These are phyloP conservation scores for Bombyx mandarina DNA, from an alignment of 1,140 invertebrate genomes.

Conservation along the genomic window DNA sequence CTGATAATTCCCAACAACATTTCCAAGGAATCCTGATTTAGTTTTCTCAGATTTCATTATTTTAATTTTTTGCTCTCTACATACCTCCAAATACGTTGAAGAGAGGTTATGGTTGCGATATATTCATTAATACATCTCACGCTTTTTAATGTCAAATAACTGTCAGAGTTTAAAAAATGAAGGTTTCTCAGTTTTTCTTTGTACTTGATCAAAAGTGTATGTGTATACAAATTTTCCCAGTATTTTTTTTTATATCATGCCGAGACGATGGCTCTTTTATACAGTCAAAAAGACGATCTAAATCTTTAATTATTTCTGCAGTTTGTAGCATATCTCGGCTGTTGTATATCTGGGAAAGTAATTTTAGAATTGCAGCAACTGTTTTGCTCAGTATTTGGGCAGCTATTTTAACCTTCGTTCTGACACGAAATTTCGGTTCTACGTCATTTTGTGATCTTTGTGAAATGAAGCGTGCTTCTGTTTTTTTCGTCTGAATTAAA, in stretches of 20 bases:
- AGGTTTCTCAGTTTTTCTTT: conserved; percentile 8
- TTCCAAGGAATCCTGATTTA: neutral
- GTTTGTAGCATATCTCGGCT: conserved; percentile 14
- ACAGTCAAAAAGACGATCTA: conserved; percentile 16
- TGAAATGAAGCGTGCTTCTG: conserved; percentile 8
- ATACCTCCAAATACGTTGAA: neutral
- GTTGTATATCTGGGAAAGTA: conserved; percentile 4
- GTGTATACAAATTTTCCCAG: conserved; percentile 13
- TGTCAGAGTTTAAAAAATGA: conserved; percentile 10
- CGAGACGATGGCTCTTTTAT: conserved; percentile 16
- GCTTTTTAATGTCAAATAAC: neutral
- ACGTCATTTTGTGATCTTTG: conserved; percentile 9
- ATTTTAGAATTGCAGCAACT: conserved; percentile 12
- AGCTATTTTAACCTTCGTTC: conserved; percentile 13
- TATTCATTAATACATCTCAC: neutral
- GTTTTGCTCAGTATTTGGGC: conserved; percentile 16
- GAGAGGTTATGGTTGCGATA: neutral
- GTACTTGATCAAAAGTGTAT: conserved; percentile 6
- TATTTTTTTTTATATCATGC: conserved; percentile 13
- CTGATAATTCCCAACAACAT: neutral
- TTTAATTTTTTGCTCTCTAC: neutral
- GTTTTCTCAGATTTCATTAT: neutral
- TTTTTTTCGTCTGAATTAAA: conserved; percentile 16
- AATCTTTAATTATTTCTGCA: conserved; percentile 12
- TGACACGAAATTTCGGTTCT: conserved; percentile 7